Conservation (phyloP, 1,140 invertebrate genomes). For the Tachypleus tridentatus region DNA sequence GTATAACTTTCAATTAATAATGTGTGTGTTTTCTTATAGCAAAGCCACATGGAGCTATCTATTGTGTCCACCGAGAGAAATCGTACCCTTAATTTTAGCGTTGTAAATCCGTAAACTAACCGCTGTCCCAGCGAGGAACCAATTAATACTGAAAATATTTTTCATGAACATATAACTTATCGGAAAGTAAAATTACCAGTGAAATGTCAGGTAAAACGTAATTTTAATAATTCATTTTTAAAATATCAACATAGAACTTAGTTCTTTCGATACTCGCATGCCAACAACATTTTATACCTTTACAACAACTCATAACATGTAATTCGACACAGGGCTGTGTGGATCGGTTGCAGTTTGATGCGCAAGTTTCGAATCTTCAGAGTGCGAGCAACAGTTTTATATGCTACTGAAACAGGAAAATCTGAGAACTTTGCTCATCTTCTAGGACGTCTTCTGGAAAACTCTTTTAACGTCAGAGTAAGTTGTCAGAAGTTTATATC, state of each 20-base stretch:
- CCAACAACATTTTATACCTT: too few species aligned
- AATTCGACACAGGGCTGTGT: too few species aligned
- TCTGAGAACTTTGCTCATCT: conserved; percentile 31
- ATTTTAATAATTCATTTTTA: too few species aligned
- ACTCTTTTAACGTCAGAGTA: conserved; percentile 28
- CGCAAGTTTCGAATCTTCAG: conserved; percentile 21
- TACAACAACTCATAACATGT: too few species aligned
- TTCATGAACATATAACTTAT: too few species aligned
- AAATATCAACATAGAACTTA: too few species aligned
- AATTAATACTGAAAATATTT: too few species aligned
- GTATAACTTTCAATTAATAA: background rate
- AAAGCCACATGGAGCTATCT: background rate
- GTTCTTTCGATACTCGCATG: too few species aligned
- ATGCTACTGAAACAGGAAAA: conserved; percentile 34
- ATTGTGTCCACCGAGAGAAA: background rate
- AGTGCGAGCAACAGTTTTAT: conserved; percentile 30
- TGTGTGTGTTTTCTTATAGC: background rate
- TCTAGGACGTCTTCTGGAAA: conserved; percentile 27
- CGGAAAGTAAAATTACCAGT: too few species aligned
- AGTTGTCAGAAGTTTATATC: conserved; percentile 13
- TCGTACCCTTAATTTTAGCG: background rate
- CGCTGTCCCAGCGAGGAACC: too few species aligned
- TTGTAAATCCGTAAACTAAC: background rate
- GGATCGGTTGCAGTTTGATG: background rate
- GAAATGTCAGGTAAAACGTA: too few species aligned